Conservation (phyloP, 2,113 vertebrate species). For the Dasyornis broadbenti region DNA sequence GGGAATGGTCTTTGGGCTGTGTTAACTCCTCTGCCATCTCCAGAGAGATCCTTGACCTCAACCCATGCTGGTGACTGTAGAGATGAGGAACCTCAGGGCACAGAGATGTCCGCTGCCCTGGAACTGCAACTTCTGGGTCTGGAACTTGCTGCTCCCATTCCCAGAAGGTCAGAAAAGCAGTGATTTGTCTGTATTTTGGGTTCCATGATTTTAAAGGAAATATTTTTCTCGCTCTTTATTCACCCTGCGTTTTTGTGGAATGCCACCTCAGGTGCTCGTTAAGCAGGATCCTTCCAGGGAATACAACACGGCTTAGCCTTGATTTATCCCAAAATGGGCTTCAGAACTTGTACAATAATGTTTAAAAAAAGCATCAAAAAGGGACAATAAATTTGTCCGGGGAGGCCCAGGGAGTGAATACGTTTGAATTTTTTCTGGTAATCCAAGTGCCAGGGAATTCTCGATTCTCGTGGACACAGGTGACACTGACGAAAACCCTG, state of each 20-base stretch:
- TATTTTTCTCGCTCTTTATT: not conserved
- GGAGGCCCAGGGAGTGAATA: not conserved
- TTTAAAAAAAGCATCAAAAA: not conserved
- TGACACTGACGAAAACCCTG: not conserved
- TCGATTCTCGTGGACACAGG: rapidly evolving
- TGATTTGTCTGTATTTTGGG: not conserved
- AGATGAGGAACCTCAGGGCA: not conserved
- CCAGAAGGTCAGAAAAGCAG: not conserved
- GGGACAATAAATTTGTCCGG: not conserved
- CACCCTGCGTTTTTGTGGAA: not conserved
- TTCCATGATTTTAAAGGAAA: not conserved
- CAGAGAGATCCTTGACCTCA: not conserved
- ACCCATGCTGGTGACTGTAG: not conserved
- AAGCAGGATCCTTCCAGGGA: not conserved
- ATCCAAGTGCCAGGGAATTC: not conserved
- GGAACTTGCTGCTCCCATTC: not conserved
- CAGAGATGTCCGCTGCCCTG: not conserved
- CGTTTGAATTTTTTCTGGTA: not conserved
- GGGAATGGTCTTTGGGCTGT: not conserved
- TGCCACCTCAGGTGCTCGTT: not conserved
- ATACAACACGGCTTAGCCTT: not conserved
- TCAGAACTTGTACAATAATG: not conserved
- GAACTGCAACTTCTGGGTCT: not conserved
- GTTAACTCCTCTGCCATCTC: not conserved
- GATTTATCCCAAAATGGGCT: not conserved